Evolutionary conservation across 2,888 invertebrate genomes (phyloP).

Genomic region (Lasioglossum villosulum): DNA sequence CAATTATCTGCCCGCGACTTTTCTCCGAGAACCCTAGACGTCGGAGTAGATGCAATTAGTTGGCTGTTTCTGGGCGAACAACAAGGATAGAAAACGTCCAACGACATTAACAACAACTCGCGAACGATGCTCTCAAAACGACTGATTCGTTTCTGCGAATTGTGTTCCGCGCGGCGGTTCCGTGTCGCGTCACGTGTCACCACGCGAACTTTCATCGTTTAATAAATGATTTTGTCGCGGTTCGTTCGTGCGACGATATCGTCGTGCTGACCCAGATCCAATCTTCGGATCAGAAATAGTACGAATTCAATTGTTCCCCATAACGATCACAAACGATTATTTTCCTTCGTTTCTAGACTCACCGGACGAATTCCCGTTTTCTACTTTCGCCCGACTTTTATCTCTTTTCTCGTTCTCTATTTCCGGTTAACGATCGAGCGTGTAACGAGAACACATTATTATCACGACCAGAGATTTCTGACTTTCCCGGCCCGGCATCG

Average conservation of each 20-base stretch:
- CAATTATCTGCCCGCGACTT: neutral
- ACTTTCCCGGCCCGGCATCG: neutral
- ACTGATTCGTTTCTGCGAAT: neutral
- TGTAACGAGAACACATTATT: neutral
- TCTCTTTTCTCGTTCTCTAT: neutral
- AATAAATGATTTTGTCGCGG: constrained; percentile 39
- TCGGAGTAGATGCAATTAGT: neutral
- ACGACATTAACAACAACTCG: neutral
- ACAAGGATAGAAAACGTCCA: neutral
- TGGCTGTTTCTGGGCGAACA: neutral
- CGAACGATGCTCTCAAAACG: neutral
- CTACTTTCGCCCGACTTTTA: neutral
- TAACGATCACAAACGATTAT: neutral
- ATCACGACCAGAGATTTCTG: neutral
- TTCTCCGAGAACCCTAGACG: neutral
- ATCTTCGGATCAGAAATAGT: constrained; percentile 15
- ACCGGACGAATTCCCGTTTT: no score
- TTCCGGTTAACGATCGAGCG: constrained; percentile 2
- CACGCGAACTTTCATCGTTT: constrained; percentile 20
- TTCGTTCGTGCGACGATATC: constrained; percentile 36
- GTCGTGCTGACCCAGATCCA: neutral
- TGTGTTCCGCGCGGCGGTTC: neutral
- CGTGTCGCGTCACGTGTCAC: constrained; percentile 2
- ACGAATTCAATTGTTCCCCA: constrained; percentile 18
- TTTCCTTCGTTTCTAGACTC: neutral